These are phyloP conservation scores for Python bivittatus DNA, from an alignment of 2,113 vertebrate genomes.

Conservation along the genomic window DNA sequence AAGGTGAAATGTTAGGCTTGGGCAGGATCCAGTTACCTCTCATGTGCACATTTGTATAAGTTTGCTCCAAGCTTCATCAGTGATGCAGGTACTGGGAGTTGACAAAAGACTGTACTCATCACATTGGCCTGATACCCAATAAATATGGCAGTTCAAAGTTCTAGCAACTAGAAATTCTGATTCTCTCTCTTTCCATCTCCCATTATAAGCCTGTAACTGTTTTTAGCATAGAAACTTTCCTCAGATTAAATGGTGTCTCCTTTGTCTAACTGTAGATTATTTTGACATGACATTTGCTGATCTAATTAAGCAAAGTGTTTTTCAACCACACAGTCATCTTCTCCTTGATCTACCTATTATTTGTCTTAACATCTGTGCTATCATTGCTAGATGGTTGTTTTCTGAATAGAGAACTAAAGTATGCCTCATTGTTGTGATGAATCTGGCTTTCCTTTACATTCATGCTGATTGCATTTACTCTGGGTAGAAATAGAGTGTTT, in stretches of 20 bases:
- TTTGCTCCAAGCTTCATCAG: neutral
- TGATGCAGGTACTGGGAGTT: neutral
- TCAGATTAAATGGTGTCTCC: neutral
- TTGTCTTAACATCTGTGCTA: neutral
- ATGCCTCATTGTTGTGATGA: neutral
- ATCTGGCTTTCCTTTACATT: neutral
- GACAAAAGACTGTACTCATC: neutral
- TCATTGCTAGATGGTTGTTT: neutral
- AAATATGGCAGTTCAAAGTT: neutral
- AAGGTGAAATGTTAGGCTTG: too few species aligned
- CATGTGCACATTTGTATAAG: too few species aligned
- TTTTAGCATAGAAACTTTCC: conserved; percentile 6
- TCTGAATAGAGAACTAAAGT: neutral
- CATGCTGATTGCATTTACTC: neutral
- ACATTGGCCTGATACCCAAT: neutral
- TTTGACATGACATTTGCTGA: neutral
- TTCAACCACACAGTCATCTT: neutral
- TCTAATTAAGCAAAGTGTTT: conserved; percentile 16
- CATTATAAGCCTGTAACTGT: neutral
- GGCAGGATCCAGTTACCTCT: too few species aligned
- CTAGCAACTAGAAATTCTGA: conserved; percentile 5
- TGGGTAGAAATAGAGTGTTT: conserved; percentile 24
- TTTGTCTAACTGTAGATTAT: neutral
- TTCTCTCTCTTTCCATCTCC: neutral
- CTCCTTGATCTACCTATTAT: neutral